These are phyloP conservation scores for Agapetus fuscipes DNA, from an alignment of 2,888 invertebrate genomes.

Conservation along the genomic window DNA sequence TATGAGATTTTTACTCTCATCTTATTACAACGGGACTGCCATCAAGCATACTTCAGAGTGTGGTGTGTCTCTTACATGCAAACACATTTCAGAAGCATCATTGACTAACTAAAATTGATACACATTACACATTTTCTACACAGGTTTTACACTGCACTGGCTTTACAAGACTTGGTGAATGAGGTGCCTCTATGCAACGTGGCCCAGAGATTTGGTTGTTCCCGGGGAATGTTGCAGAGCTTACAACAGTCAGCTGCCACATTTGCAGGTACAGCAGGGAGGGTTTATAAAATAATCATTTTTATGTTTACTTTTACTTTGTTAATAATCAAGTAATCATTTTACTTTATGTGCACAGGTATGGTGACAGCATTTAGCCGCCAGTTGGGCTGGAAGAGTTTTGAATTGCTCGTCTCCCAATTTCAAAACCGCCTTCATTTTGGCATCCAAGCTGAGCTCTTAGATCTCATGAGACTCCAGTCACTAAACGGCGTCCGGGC, in stretches of 20 bases:
- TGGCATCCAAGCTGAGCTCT: constrained; percentile 84
- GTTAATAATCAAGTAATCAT: background rate
- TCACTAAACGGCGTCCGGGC: constrained; percentile 78
- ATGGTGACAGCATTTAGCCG: constrained; percentile 96
- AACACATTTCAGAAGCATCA: too few relatives aligned
- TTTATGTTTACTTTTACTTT: background rate
- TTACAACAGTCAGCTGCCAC: constrained; percentile 92
- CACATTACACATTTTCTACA: too few relatives aligned
- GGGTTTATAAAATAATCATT: constrained; percentile 1
- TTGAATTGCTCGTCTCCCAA: constrained; percentile 82
- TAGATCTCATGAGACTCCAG: constrained; percentile 81
- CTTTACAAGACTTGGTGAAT: constrained; percentile 85
- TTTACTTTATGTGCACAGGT: constrained; percentile 41
- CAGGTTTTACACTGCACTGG: constrained; percentile 83
- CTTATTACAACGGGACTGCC: too few relatives aligned
- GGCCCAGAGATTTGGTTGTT: constrained; percentile 75
- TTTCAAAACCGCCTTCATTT: constrained; percentile 92
- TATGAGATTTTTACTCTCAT: too few relatives aligned
- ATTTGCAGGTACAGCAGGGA: constrained; percentile 72
- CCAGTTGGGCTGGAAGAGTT: constrained; percentile 84
- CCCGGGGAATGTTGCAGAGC: constrained; percentile 84
- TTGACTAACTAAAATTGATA: too few relatives aligned
- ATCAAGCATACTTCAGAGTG: too few relatives aligned
- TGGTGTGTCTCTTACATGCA: too few relatives aligned
- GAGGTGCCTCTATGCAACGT: constrained; percentile 76